Evolutionary conservation across 2,888 invertebrate species (phyloP), one percentile per base, ranked within the genome.

Genomic region (Branchellion lobata): DNA sequence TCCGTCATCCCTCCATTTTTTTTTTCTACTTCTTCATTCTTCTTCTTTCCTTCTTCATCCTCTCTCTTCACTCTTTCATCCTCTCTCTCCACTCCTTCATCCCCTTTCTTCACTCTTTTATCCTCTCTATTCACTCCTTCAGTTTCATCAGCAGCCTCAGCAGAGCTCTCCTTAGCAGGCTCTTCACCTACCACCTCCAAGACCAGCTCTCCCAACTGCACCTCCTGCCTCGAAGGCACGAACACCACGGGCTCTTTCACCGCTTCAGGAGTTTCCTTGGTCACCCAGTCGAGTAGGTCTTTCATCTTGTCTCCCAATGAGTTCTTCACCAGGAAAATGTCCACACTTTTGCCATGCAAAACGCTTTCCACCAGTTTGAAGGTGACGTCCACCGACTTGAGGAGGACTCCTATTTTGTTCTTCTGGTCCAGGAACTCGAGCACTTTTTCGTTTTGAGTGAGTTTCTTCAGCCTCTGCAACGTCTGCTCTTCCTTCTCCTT

Each of bases 321-420:
- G 68, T 85, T 85, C 82, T 86, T 86, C 18, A 87, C 80, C 5
- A 87, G 83, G 36, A 87, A 82, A 82, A 87, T 85, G 82, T 87
- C 87, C n/a, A 87, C 85, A 27, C 85, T 85, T 79, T 84, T 85
- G 79, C 86, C 86, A 78, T 85, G 85, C 82, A 87, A 83, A 31
- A 87, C 85, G 40, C 86, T 84, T 78, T 86, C 86, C 0, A 86
- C 85, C 36, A 86, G 80, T 79, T 85, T 84, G 80, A 85, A 85
- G 0, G 86, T 85, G 74, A 83, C 85, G 79, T 86, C 84, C 36
- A 87, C 81, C 51, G 83, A 84, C 31, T 86, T 86, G 53, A 85
- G 80, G 72, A 83, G 85, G 79, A 79, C 80, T 34, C 79, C 73
- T 14, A 82, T 34, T 11, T 29, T 31, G 36, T 85, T 83, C 81